phyloP scores from a whole-genome alignment of 2,888 invertebrate species.

The Ectemnius lituratus region DNA sequence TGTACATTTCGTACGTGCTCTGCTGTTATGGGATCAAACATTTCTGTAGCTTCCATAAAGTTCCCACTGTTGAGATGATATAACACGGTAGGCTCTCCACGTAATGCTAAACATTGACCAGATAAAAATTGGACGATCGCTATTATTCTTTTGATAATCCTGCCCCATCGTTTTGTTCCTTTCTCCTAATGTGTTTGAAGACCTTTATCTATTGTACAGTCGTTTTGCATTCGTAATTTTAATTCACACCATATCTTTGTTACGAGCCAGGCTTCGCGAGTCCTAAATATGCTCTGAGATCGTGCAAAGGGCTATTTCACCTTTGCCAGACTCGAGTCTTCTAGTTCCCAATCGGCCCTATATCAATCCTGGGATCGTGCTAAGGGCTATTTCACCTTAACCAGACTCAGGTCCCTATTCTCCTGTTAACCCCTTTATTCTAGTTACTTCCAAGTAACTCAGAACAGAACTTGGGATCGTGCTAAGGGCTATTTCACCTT shows the following conservation, averaged over 20 bases:
- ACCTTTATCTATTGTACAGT: constrained; percentile 24
- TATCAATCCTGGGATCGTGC: too few species aligned
- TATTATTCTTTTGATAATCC: constrained; percentile 23
- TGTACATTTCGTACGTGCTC: constrained; percentile 16
- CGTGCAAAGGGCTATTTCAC: too few species aligned
- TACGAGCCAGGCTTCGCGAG: too few species aligned
- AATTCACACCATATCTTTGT: neutral
- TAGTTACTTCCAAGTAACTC: too few species aligned
- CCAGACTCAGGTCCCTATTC: too few species aligned
- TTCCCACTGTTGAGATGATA: constrained; percentile 35
- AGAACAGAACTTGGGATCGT: too few species aligned
- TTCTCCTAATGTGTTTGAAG: constrained; percentile 20
- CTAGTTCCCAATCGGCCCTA: too few species aligned
- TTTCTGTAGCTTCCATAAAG: constrained; percentile 32
- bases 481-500: too few species aligned
- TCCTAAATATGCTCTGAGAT: too few species aligned
- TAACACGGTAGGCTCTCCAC: constrained; percentile 17
- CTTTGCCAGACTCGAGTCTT: too few species aligned
- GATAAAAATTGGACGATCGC: constrained; percentile 23
- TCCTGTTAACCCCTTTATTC: too few species aligned
- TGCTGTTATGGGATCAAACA: constrained; percentile 28
- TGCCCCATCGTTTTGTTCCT: constrained; percentile 24
- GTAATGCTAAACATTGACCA: constrained; percentile 28
- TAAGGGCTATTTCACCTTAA: too few species aligned
- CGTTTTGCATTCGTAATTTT: neutral